Evolutionary conservation across 2,888 invertebrate species (phyloP), one percentile per base, ranked within the genome.

Genomic region (Cosmorhoe ocellata): DNA sequence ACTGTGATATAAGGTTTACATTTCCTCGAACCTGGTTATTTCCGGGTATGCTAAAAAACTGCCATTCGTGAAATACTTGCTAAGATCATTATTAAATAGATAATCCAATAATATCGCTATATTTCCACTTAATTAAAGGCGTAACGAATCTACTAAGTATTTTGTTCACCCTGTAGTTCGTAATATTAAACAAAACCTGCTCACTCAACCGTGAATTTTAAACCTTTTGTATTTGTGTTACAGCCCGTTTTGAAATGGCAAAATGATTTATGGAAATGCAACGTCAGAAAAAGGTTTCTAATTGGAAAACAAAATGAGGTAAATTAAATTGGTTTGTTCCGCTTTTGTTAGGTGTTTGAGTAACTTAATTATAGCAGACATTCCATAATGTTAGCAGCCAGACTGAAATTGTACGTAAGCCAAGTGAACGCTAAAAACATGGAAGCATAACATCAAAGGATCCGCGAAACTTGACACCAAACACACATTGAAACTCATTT

Each of bases 291-390:
- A 61, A 58, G 56, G 50, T 52, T 56, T 57, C 52, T 58, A 61
- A 55, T 61, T 61, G 56, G 50, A 48, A 58, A 58, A 61, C 61
- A 58, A 38, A 60, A 58, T 61, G 61, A 56, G 56, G 40, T 54
- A 58, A 56, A 58, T 61, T 58, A 61, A 58, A 56, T 61, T 56
- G 36, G 56, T 56, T 61, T 47, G 56, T 56, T 60, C 53, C 51
- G 51, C 49, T 56, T 51, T 54, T 46, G 51, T 47, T n/a, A 45
- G 41, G 54, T 51, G 54, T 51, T 60, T 53, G 53, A 53, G 48
- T 51, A 47, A 58, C 50, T 58, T 58, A 56, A 61, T 58, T 61
- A 51, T 22, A 22, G 9, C 10, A 10, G 27, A 26, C n/a, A 26
- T 27, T 27, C 27, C 8, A 14, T 9, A 38, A 13, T 38, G 27